Evolutionary conservation across 2,113 vertebrate genomes (phyloP).

Genomic region (Corydoras maculifer): DNA sequence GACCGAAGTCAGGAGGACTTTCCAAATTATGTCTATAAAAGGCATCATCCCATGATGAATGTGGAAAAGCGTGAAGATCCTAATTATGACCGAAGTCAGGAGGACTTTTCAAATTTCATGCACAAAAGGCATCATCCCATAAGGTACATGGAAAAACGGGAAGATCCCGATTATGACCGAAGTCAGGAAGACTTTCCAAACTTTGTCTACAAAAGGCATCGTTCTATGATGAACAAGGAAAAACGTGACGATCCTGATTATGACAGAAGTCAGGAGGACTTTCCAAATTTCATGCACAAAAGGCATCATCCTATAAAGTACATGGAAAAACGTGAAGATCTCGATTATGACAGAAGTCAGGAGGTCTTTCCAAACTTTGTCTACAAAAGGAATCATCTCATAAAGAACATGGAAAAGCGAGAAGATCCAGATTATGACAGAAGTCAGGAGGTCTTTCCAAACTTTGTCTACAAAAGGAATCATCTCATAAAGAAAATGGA

Average conservation of each 20-base stretch:
- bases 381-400: conserved; percentile 38
- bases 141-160: neutral
- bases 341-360: conserved; percentile 54
- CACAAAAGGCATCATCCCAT: conserved; percentile 28
- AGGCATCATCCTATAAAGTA: conserved; percentile 3
- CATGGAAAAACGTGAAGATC: conserved; percentile 19
- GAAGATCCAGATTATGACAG: conserved; percentile 44
- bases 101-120: conserved; percentile 32
- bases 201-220: conserved; percentile 30
- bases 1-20: conserved; percentile 61
- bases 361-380: conserved; percentile 50
- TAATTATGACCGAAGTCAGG: conserved; percentile 53
- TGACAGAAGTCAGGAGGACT: conserved; percentile 51
- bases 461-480: too few species aligned
- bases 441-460: conserved; percentile 41
- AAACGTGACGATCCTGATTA: conserved; percentile 40
- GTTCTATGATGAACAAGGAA: conserved; percentile 14
- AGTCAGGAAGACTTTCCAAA: conserved; percentile 53
- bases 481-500: too few species aligned
- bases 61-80: conserved; percentile 37
- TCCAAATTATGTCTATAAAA: conserved; percentile 38
- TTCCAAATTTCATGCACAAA: conserved; percentile 33
- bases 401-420: conserved; percentile 19
- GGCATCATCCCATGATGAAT: conserved; percentile 31
- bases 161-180: conserved; percentile 43